Base-by-base conservation (phyloP, 2,797 vertebrate species). In the Micropoecilia bifurca region DNA sequence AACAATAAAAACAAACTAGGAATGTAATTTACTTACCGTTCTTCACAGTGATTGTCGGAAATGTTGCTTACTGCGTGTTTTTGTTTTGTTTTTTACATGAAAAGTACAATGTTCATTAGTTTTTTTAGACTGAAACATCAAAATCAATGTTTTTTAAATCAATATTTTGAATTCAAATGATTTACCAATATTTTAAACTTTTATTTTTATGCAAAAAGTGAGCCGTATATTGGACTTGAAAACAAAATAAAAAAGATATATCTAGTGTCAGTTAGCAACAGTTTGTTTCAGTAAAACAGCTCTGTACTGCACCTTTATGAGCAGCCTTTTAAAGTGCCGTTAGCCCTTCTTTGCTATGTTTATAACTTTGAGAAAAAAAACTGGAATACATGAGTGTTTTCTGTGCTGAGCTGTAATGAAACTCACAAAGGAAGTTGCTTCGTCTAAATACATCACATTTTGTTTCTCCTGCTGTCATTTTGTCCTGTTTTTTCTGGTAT, bases 401-500 rank as follows among this genome's bases (percentile, higher is more conserved):
- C 33, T 63, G 20, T 20, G 10, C 39, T 12, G 10, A 6, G 20
- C 36, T 71, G 25, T 43, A 7, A 71, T 71, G 3, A 71, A 45
- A n/a, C 41, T 16, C 10, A 71, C 22, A 45, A 45, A 68, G 63
- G 63, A 71, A 43, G 13, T 16, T 43, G 41, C 41, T 16, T 45
- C 41, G 45, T 71, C 41, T 71, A 74, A 53, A 55, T 50, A 45
- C n/a, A 28, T 30, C 14, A 25, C 10, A 12, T 78, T 46, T 77
- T 57, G 66, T 72, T 71, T 46, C 66, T 72, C 14, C 7, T 20
- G 10, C 74, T 10, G 57, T 53, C 30, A 39, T 47, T 47, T 45
- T 6, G 18, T 74, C 47, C n/a, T 55, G 78, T 63, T 71, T 71
- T 71, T 71, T 45, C 36, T 25, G 22, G 22, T 50, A 66, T 73